Percentiles rank a stretch among this genome's conserved stretches.
Conservation (phyloP, 2,888 invertebrate species). For the Drosophila robusta region DNA sequence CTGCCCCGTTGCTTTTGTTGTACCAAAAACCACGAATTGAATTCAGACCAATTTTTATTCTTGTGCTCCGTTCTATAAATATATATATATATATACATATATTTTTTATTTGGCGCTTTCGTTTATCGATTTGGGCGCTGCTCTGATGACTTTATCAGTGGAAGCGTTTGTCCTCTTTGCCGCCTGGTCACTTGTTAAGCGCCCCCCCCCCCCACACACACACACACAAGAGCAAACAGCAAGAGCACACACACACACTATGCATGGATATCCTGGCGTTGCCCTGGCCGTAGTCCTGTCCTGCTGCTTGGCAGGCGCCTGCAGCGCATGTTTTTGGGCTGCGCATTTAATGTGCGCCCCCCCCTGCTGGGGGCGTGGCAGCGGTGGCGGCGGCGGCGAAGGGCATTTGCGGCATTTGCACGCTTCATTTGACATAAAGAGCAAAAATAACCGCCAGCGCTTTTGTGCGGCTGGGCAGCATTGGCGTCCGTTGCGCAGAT, state of each 20-base stretch:
- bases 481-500: constrained; percentile 50
- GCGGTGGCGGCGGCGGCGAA: constrained; percentile 3
- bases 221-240: constrained; percentile 11
- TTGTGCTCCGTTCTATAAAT: constrained; percentile 25
- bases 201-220: constrained; percentile 21
- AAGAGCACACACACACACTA: constrained; percentile 15
- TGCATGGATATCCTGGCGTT: constrained; percentile 7
- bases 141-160: constrained; percentile 71
- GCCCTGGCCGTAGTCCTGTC: neutral
- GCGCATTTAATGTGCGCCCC: constrained; percentile 71
- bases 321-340: constrained; percentile 67
- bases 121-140: constrained; percentile 64
- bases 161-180: constrained; percentile 34
- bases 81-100: constrained; percentile 5
- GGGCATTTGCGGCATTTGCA: constrained; percentile 76
- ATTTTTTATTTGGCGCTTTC: constrained; percentile 36
- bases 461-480: constrained; percentile 35
- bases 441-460: constrained; percentile 71
- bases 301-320: constrained; percentile 47
- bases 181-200: constrained; percentile 57
- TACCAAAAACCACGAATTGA: neutral
- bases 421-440: constrained; percentile 80
- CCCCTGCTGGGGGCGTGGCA: constrained; percentile 3
- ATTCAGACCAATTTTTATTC: constrained; percentile 11
- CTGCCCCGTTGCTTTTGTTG: neutral